A percentile compares a stretch with the other conserved stretches of the same genome.
Conservation (phyloP, 2,888 invertebrate genomes). For the Idaea straminata region DNA sequence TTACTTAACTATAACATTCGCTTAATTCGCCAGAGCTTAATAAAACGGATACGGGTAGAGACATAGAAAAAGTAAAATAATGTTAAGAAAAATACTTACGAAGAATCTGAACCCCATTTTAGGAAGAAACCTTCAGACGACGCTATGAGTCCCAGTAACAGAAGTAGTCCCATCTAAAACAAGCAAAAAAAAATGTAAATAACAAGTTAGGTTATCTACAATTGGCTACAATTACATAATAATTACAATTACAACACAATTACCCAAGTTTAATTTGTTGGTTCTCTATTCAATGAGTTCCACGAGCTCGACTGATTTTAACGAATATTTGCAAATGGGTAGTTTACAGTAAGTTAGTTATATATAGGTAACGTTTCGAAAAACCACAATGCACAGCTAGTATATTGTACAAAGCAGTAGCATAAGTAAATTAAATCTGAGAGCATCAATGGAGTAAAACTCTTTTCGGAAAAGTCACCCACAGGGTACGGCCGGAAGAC, state of each 20-base stretch:
- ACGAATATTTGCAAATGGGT: no score
- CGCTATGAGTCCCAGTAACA: slow-evolving; percentile 61
- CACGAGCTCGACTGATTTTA: no score
- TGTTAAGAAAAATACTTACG: slow-evolving; percentile 55
- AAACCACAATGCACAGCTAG: no score
- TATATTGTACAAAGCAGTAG: no score
- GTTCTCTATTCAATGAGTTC: no score
- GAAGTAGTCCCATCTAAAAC: slow-evolving; percentile 60
- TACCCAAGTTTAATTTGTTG: no score
- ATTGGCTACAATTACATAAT: neutral
- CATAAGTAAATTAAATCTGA: no score
- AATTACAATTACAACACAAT: neutral
- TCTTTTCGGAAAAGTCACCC: no score
- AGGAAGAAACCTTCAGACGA: slow-evolving; percentile 75
- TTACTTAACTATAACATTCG: neutral
- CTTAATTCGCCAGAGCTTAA: neutral
- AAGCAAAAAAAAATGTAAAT: neutral
- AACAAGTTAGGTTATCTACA: neutral
- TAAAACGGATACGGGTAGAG: neutral
- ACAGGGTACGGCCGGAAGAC: no score
- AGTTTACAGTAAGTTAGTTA: no score
- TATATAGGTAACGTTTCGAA: no score
- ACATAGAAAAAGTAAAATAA: slow-evolving; percentile 4
- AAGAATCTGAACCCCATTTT: slow-evolving; percentile 75
- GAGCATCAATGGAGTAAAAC: no score